phyloP scores from a whole-genome alignment of 2,888 invertebrate genomes.

The Cerceris rybyensis region DNA sequence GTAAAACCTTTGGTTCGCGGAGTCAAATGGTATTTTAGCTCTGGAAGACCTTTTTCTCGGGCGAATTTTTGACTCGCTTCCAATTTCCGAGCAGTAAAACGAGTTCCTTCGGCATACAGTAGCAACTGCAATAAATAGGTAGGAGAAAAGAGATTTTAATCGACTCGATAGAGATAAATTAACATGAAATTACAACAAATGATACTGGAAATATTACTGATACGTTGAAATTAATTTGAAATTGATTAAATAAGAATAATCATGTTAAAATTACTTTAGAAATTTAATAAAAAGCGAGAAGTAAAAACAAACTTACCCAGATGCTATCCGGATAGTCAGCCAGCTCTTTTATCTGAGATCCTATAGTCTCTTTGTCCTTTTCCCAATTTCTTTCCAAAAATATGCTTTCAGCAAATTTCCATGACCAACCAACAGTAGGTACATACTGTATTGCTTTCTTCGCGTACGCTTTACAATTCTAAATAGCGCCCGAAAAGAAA shows the following conservation, averaged over 20 bases:
- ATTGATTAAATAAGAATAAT: too few species aligned
- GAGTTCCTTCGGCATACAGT: slow-evolving; percentile 96
- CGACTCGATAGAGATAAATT: too few species aligned
- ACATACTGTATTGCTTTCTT: slow-evolving; percentile 95
- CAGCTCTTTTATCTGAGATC: slow-evolving; percentile 90
- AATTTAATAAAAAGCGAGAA: too few species aligned
- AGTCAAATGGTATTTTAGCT: slow-evolving; percentile 93
- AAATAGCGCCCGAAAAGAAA: slow-evolving; percentile 50
- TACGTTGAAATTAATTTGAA: too few species aligned
- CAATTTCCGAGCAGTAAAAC: slow-evolving; percentile 94
- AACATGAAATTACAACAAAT: too few species aligned
- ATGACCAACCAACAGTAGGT: slow-evolving; percentile 97
- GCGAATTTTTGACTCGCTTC: slow-evolving; percentile 94
- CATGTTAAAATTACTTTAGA: too few species aligned
- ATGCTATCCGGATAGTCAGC: slow-evolving; percentile 95
- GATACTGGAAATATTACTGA: too few species aligned
- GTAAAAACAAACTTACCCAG: slow-evolving; percentile 84
- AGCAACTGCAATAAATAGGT: slow-evolving; percentile 85
- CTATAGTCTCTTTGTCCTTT: slow-evolving; percentile 93
- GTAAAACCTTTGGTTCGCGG: slow-evolving; percentile 98
- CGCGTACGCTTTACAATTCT: slow-evolving; percentile 97
- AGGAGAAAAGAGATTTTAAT: too few species aligned
- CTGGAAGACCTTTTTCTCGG: slow-evolving; percentile 91
- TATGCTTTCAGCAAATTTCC: slow-evolving; percentile 97
- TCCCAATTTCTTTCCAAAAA: slow-evolving; percentile 96